Conservation (phyloP, 1,140 invertebrate genomes). For the Catajapyx aquilonaris region DNA sequence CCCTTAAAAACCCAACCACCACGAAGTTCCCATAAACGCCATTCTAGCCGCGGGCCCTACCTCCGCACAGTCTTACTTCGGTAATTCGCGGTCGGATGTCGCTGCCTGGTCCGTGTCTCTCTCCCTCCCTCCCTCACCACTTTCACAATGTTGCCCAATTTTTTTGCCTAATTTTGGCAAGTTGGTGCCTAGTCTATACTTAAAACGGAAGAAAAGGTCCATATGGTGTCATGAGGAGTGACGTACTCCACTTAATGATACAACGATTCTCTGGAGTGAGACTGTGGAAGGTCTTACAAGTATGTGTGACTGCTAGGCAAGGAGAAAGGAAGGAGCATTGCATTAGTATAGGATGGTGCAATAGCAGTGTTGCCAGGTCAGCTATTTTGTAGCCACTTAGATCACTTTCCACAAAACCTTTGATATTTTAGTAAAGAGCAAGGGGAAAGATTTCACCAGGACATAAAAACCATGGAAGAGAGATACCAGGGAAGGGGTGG, state of each 20-base stretch:
- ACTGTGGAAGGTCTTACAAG: neutral
- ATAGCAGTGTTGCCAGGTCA: slow-evolving; percentile 6
- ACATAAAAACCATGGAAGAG: slow-evolving; percentile 10
- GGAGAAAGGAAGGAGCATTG: neutral
- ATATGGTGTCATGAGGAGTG: no score
- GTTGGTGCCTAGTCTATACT: no score
- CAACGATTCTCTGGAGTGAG: neutral
- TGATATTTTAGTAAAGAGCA: slow-evolving; percentile 10
- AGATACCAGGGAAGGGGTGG: slow-evolving; percentile 13
- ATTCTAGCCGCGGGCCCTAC: no score
- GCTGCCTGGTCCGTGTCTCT: no score
- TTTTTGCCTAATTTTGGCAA: no score
- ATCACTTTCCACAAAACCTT: slow-evolving; percentile 8
- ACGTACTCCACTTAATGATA: neutral
- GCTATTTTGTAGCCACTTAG: slow-evolving; percentile 5
- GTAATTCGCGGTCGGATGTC: no score
- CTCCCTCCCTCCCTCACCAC: no score
- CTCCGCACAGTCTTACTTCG: no score
- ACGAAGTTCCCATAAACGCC: no score
- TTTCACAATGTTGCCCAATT: no score
- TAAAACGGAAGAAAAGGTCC: no score
- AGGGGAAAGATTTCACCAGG: slow-evolving; percentile 14
- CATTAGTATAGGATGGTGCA: neutral
- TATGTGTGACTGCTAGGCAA: neutral
- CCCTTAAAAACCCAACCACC: no score